Conservation (phyloP, 2,797 vertebrate genomes). For the Xiphophorus birchmanni region DNA sequence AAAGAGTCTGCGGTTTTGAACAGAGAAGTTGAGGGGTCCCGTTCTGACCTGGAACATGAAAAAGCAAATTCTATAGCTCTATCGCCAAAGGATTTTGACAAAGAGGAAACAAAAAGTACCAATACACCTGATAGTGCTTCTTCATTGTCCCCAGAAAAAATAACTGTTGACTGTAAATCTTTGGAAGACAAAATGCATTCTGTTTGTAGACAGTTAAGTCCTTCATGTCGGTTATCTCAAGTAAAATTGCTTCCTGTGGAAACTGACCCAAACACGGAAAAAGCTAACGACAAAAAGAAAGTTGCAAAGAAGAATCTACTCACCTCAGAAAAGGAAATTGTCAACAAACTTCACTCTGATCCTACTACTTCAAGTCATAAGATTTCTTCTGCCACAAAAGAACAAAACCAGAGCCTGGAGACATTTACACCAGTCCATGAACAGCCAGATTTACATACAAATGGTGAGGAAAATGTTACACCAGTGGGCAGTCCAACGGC, state of each 20-base stretch:
- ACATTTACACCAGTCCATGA: slow-evolving; percentile 11
- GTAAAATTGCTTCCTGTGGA: slow-evolving; percentile 28
- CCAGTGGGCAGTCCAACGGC: slow-evolving; percentile 47
- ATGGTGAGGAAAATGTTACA: not conserved
- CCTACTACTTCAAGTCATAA: slow-evolving; percentile 3
- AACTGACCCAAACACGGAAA: not conserved
- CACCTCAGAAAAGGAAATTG: not conserved
- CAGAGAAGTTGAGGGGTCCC: not conserved
- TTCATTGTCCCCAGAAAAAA: slow-evolving; percentile 9
- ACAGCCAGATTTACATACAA: slow-evolving; percentile 2
- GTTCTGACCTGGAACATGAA: slow-evolving; percentile 12
- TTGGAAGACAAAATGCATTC: slow-evolving; percentile 33
- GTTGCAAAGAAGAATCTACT: slow-evolving; percentile 5
- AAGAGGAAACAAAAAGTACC: slow-evolving; percentile 7
- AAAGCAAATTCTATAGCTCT: slow-evolving; percentile 3
- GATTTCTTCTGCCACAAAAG: slow-evolving; percentile 6
- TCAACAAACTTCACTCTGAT: not conserved
- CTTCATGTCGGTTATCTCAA: slow-evolving; percentile 20
- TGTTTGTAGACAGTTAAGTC: slow-evolving; percentile 31
- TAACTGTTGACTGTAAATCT: slow-evolving; percentile 13
- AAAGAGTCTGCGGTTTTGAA: slow-evolving; percentile 6
- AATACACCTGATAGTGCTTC: not conserved
- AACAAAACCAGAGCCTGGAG: slow-evolving; percentile 1
- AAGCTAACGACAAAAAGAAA: not conserved
- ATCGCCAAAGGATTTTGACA: slow-evolving; percentile 12